These are phyloP conservation scores for Oscheius sp. DNA, from an alignment of 2,888 invertebrate species.

Conservation along the genomic window DNA sequence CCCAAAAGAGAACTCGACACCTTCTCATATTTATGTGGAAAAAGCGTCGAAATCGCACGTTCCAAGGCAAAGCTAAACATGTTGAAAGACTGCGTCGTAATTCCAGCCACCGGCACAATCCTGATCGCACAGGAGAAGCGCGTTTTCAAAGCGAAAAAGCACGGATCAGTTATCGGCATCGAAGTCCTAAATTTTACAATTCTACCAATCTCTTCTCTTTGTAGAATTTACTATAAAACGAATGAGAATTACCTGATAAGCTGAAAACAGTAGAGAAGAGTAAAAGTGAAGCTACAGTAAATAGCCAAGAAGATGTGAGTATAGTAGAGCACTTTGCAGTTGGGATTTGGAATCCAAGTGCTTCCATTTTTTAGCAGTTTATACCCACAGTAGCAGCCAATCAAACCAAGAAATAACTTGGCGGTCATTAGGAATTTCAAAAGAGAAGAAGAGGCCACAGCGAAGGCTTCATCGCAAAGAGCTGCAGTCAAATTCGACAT, in stretches of 20 bases:
- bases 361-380: too few species aligned
- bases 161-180: neutral
- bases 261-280: neutral
- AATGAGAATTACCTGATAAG: neutral
- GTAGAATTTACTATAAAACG: neutral
- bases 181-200: neutral
- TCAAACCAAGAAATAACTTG: neutral
- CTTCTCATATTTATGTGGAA: neutral
- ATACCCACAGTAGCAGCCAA: neutral
- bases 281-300: neutral
- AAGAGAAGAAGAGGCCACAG: neutral
- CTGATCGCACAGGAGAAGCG: neutral
- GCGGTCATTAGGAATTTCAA: neutral
- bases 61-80: conserved; percentile 13
- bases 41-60: conserved; percentile 2
- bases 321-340: neutral
- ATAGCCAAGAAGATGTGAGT: neutral
- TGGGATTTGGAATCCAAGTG: conserved; percentile 2
- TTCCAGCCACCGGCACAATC: neutral
- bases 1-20: neutral
- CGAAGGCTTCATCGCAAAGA: neutral
- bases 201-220: too few species aligned
- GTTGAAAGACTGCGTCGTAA: neutral
- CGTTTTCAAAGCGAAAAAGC: neutral
- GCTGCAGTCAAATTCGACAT: neutral